Evolutionary conservation across 2,888 invertebrate species (phyloP), one percentile per base, ranked within the genome.

Genomic region (Caenorhabditis macrosperma): DNA sequence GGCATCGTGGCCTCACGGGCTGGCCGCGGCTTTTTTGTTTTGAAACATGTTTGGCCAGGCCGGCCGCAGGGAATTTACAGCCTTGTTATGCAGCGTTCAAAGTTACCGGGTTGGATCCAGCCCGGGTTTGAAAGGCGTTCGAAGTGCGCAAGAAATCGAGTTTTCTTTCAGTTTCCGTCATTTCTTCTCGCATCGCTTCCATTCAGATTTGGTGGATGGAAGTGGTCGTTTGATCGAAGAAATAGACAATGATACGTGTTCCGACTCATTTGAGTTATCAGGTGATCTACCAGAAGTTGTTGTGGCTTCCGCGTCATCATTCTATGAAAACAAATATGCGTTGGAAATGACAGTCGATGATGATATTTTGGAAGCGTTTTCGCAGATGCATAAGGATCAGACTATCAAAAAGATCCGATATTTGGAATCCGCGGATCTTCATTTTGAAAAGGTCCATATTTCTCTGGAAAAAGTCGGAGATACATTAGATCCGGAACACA

Each of bases 151-250:
- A n/a, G n/a, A n/a, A n/a, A n/a, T n/a, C n/a, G n/a, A n/a, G n/a
- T n/a, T n/a, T n/a, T n/a, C n/a, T n/a, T 84, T 64, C 71, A 87
- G 87, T 57, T 89, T 86, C 79, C 88, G 89, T 30, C 85, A 87
- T 69, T 88, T 88, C 81, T 89, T 89, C 81, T 72, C 87, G 10
- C 89, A 89, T 72, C 85, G 85, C 17, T 89, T 82, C 63, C 87
- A 86, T 52, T 76, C 82, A 26, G 87, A 88, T 54, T 71, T 89
- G 5, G 68, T 88, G 22, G 85, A 84, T 20, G 59, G 72, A 20
- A 80, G 75, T 7, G 75, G 81, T 22, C 30, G 54, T 1, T 48
- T 81, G 10, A 28, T 86, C 9, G 55, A 80, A 7, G 64, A 81
- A 1, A 48, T 83, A 10, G 24, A 63, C 12, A 60, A 77, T 10